phyloP scores from a whole-genome alignment of 2,113 vertebrate species.

The Origma solitaria region DNA sequence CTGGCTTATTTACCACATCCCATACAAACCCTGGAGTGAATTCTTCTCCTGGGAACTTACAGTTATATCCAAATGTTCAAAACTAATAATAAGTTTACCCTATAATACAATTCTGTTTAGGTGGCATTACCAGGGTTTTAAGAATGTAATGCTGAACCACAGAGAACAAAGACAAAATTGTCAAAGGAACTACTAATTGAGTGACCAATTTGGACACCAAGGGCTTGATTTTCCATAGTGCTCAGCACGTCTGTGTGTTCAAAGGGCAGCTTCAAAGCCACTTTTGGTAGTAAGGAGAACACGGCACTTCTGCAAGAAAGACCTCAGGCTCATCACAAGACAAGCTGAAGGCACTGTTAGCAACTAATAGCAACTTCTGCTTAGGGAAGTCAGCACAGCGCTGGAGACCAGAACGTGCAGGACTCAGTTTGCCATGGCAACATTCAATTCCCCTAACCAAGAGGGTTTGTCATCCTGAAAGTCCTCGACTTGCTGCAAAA shows the following conservation, averaged over 20 bases:
- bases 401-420: background rate
- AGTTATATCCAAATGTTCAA: slow-evolving; percentile 64
- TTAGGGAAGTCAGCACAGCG: background rate
- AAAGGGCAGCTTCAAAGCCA: slow-evolving; percentile 27
- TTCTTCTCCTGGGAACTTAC: slow-evolving; percentile 67
- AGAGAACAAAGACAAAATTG: slow-evolving; percentile 49
- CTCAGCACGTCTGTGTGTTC: background rate
- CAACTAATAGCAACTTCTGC: background rate
- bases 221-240: slow-evolving; percentile 40
- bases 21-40: slow-evolving; percentile 66
- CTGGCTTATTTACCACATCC: slow-evolving; percentile 61
- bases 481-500: background rate
- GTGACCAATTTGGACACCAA: slow-evolving; percentile 33
- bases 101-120: slow-evolving; percentile 58
- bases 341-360: background rate
- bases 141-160: slow-evolving; percentile 37
- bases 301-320: background rate
- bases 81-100: slow-evolving; percentile 61
- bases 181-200: slow-evolving; percentile 50
- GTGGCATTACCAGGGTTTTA: slow-evolving; percentile 54
- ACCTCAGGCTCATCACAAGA: background rate
- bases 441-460: background rate
- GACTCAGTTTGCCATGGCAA: background rate
- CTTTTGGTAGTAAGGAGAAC: background rate
- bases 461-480: background rate